Conservation (phyloP, 1,140 invertebrate species). For the Drosophila simulans region DNA sequence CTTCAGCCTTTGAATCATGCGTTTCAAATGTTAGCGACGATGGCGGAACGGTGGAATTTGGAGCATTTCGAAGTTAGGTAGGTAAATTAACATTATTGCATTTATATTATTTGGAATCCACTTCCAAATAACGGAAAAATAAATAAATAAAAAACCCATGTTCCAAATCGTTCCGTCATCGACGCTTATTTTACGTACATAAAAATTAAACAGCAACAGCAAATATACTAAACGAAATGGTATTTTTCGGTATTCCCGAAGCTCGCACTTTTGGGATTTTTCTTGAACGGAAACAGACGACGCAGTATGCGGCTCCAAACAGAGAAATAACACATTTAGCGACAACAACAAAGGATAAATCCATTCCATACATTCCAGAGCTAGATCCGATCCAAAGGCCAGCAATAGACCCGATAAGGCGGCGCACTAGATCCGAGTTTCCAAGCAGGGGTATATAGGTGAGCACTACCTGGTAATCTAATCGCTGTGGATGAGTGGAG, state of each 20-base stretch:
- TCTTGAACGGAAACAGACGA: background rate
- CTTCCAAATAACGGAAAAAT: too few relatives aligned
- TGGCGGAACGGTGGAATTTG: too few relatives aligned
- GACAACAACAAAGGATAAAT: slow-evolving; percentile 33
- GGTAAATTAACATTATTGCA: too few relatives aligned
- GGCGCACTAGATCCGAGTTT: slow-evolving; percentile 8
- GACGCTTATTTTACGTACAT: too few relatives aligned
- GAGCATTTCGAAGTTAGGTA: too few relatives aligned
- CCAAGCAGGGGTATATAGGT: slow-evolving; percentile 15
- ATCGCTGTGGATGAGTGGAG: slow-evolving; percentile 18
- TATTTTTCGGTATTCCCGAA: slow-evolving; percentile 1
- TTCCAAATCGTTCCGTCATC: too few relatives aligned
- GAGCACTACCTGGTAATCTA: slow-evolving; percentile 37
- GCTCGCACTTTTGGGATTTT: slow-evolving; percentile 5
- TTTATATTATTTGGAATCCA: too few relatives aligned
- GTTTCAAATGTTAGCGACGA: background rate
- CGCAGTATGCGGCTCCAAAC: slow-evolving; percentile 28
- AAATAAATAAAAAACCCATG: too few relatives aligned
- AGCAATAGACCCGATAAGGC: slow-evolving; percentile 5
- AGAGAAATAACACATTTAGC: slow-evolving; percentile 15
- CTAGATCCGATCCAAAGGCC: slow-evolving; percentile 39
- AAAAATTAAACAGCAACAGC: too few relatives aligned
- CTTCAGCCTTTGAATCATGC: background rate
- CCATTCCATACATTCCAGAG: slow-evolving; percentile 52
- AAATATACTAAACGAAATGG: background rate